These are phyloP conservation scores for Oceanites oceanicus DNA, from an alignment of 2,113 vertebrate genomes.

Conservation along the genomic window DNA sequence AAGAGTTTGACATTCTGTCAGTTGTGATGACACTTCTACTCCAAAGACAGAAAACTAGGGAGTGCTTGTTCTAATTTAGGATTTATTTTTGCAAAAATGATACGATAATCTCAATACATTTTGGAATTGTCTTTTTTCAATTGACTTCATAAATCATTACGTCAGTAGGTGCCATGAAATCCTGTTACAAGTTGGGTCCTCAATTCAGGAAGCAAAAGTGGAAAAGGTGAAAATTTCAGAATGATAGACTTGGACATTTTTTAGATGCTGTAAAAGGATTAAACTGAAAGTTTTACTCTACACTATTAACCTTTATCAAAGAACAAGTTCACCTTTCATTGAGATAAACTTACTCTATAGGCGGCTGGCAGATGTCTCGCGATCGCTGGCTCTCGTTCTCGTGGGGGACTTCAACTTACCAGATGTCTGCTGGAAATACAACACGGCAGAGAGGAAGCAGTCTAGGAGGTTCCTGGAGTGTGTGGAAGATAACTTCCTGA, in stretches of 20 bases:
- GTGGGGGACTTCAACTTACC: no score
- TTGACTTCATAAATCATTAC: neutral
- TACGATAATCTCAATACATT: neutral
- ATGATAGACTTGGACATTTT: neutral
- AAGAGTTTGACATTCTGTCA: neutral
- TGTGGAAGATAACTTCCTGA: no score
- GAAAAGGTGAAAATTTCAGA: neutral
- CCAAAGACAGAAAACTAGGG: neutral
- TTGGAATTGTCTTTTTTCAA: neutral
- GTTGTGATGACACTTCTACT: neutral
- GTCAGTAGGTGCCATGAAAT: neutral
- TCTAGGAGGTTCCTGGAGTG: no score
- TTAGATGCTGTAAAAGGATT: neutral
- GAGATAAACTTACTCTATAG: neutral
- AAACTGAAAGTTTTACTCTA: neutral
- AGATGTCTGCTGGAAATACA: no score
- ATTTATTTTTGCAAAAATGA: neutral
- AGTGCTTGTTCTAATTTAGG: neutral
- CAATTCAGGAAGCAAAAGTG: neutral
- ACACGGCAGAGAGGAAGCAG: no score
- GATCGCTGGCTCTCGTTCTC: no score
- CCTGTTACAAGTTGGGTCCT: neutral
- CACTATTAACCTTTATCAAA: neutral
- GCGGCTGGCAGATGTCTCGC: no score
- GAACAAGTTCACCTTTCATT: neutral